phyloP scores from a whole-genome alignment of 1,140 invertebrate genomes.

The Trachymyrmex cornetzi region DNA sequence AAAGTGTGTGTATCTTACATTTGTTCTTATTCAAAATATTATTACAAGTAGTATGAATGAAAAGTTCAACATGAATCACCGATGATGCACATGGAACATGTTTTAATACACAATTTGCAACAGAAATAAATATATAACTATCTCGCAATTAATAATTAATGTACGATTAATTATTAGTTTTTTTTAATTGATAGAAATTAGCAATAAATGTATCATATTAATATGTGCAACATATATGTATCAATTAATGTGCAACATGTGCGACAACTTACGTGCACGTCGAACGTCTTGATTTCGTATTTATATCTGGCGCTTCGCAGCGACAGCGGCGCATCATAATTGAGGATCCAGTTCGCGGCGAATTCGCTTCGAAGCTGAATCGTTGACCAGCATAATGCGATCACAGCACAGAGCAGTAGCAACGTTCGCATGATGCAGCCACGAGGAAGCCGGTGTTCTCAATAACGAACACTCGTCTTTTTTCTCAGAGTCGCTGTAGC shows the following conservation, averaged over 20 bases:
- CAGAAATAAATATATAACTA: neutral
- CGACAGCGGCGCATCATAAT: neutral
- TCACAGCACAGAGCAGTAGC: slow-evolving; percentile 8
- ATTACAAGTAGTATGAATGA: neutral
- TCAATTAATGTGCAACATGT: neutral
- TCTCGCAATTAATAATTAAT: neutral
- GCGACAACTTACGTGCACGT: slow-evolving; percentile 76
- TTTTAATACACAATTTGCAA: neutral
- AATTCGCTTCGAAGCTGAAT: slow-evolving; percentile 17
- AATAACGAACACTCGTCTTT: neutral
- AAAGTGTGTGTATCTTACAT: neutral
- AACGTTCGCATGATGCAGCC: neutral
- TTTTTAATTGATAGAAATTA: neutral
- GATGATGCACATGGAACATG: neutral
- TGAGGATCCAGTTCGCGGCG: neutral
- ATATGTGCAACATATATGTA: neutral
- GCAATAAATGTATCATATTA: neutral
- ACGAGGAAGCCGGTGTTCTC: neutral
- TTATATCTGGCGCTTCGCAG: slow-evolving; percentile 62
- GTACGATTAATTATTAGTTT: neutral
- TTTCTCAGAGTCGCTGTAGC: neutral
- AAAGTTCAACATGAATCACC: neutral
- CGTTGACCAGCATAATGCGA: slow-evolving; percentile 36
- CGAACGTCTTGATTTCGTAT: slow-evolving; percentile 77
- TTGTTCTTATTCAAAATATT: neutral